Evolutionary conservation across 2,888 invertebrate species (phyloP).

Genomic region (Ceramica pisi): DNA sequence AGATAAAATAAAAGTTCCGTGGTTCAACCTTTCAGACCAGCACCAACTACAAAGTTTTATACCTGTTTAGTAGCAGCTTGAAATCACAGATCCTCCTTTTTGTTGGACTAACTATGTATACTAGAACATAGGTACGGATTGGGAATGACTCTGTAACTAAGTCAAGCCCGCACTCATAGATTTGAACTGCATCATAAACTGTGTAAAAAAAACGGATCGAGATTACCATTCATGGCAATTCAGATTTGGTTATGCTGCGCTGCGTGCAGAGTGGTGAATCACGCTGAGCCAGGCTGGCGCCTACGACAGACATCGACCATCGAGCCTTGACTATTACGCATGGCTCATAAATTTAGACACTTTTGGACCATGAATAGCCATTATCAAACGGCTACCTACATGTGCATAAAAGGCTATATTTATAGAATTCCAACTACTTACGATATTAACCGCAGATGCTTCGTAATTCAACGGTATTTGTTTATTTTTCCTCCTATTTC

Average conservation of each 20-base stretch:
- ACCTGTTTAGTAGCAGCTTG: no score
- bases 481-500: slow-evolving; percentile 48
- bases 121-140: background rate
- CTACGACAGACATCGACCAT: slow-evolving; percentile 57
- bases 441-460: slow-evolving; percentile 47
- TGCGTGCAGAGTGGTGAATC: slow-evolving; percentile 68
- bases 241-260: slow-evolving; percentile 55
- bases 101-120: background rate
- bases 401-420: slow-evolving; percentile 60
- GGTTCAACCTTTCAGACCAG: no score
- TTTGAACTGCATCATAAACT: slow-evolving; percentile 51
- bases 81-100: background rate
- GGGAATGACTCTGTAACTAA: no score
- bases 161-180: slow-evolving; percentile 40
- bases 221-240: slow-evolving; percentile 70
- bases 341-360: slow-evolving; percentile 64
- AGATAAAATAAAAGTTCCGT: no score
- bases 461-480: slow-evolving; percentile 47
- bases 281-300: slow-evolving; percentile 69
- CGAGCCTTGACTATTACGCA: slow-evolving; percentile 61
- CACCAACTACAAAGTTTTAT: no score
- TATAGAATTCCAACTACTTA: slow-evolving; percentile 53
- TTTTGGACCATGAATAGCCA: slow-evolving; percentile 63
- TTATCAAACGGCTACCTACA: slow-evolving; percentile 54
- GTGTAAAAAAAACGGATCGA: slow-evolving; percentile 48